phyloP scores from a whole-genome alignment of 1,140 invertebrate species.

The Epicauta chinensis region DNA sequence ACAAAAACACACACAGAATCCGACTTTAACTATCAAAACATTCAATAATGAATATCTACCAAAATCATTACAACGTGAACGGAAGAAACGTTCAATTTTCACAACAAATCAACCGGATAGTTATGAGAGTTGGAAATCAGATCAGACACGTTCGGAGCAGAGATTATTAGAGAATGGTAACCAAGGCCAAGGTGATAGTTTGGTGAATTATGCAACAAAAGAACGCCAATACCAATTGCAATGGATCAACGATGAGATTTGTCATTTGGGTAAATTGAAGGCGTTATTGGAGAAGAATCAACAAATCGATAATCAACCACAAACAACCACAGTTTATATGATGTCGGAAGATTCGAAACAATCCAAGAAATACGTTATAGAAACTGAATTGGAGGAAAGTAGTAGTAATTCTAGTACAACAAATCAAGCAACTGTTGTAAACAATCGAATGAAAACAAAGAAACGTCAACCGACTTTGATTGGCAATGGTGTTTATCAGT shows the following conservation, averaged over 20 bases:
- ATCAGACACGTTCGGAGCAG: constrained; percentile 32
- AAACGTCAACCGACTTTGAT: no score
- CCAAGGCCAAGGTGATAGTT: constrained; percentile 21
- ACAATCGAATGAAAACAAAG: no score
- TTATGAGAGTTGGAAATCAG: constrained; percentile 29
- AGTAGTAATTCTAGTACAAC: no score
- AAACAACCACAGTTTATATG: constrained; percentile 27
- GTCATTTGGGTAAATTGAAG: constrained; percentile 34
- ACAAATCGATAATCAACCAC: constrained; percentile 1
- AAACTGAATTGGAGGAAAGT: no score
- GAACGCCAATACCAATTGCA: constrained; percentile 34
- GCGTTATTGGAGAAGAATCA: constrained; percentile 26
- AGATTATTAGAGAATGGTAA: constrained; percentile 21
- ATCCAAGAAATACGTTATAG: no score
- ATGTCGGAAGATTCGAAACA: neutral
- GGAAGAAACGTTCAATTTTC: neutral
- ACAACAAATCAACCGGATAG: constrained; percentile 8
- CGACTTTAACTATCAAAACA: constrained; percentile 9
- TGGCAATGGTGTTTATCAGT: no score
- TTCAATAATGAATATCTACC: constrained; percentile 8
- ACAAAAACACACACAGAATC: constrained; percentile 12
- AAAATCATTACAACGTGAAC: neutral
- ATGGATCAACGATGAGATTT: constrained; percentile 39
- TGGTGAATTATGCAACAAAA: constrained; percentile 33
- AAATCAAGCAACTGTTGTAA: no score